phyloP scores from a whole-genome alignment of 2,888 invertebrate species.

The Trachelus tabidus region DNA sequence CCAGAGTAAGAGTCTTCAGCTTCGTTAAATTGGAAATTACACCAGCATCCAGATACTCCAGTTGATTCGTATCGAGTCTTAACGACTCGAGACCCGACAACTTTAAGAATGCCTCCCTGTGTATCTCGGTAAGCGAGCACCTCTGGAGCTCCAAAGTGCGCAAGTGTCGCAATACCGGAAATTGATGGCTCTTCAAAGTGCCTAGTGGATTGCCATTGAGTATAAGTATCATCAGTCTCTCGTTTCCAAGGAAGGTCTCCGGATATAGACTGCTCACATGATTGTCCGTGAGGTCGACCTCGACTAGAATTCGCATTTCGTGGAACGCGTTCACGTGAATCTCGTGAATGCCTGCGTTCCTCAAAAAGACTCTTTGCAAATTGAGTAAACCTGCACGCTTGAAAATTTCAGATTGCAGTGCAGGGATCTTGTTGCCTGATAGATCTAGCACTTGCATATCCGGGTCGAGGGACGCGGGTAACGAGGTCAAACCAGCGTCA shows the following conservation, averaged over 20 bases:
- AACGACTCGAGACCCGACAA: slow-evolving; percentile 80
- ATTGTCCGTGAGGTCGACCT: slow-evolving; percentile 89
- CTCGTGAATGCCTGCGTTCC: slow-evolving; percentile 79
- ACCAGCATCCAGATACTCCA: slow-evolving; percentile 76
- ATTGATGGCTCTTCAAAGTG: slow-evolving; percentile 79
- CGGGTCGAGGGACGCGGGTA: slow-evolving; percentile 78
- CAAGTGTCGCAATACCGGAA: slow-evolving; percentile 84
- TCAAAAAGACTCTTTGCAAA: slow-evolving; percentile 84
- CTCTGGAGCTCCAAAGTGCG: slow-evolving; percentile 83
- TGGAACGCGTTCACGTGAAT: slow-evolving; percentile 88
- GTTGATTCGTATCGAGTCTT: slow-evolving; percentile 83
- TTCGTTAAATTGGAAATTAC: slow-evolving; percentile 79
- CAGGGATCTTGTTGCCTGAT: slow-evolving; percentile 82
- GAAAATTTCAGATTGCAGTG: slow-evolving; percentile 82
- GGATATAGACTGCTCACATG: slow-evolving; percentile 79
- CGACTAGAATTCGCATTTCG: slow-evolving; percentile 85
- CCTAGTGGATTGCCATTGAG: slow-evolving; percentile 86
- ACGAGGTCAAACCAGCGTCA: slow-evolving; percentile 81
- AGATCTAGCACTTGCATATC: slow-evolving; percentile 89
- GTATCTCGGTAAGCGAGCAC: slow-evolving; percentile 81
- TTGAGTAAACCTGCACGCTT: slow-evolving; percentile 83
- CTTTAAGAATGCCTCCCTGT: slow-evolving; percentile 81
- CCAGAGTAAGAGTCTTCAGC: slow-evolving; percentile 82
- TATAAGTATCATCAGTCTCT: slow-evolving; percentile 80
- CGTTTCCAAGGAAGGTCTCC: slow-evolving; percentile 87